Evolutionary conservation across 2,888 invertebrate species (phyloP).

Genomic region (Coelogynopora nodosa): DNA sequence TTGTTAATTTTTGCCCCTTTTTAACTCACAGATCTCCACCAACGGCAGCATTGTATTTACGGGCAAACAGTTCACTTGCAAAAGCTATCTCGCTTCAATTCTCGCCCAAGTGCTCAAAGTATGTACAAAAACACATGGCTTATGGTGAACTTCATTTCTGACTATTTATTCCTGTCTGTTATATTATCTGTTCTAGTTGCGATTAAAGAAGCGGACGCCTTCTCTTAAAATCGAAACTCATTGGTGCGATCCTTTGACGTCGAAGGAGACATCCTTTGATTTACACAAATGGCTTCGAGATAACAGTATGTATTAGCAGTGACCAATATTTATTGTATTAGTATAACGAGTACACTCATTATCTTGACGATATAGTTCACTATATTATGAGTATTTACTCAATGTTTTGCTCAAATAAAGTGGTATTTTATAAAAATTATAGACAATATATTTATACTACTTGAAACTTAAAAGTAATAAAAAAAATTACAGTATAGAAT

Average conservation of each 20-base stretch:
- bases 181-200: not conserved
- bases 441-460: too few species aligned
- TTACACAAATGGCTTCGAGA: not conserved
- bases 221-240: not conserved
- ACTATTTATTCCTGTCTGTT: not conserved
- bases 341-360: too few species aligned
- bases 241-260: not conserved
- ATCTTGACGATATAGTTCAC: too few species aligned
- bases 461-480: too few species aligned
- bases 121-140: not conserved
- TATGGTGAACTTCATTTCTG: not conserved
- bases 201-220: not conserved
- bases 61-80: not conserved
- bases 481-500: too few species aligned
- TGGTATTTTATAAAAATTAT: too few species aligned
- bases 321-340: not conserved
- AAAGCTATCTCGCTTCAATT: conserved; percentile 5
- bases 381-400: too few species aligned
- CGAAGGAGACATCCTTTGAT: not conserved
- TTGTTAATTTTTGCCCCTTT: not conserved
- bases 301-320: not conserved
- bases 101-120: not conserved
- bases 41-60: not conserved
- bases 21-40: not conserved
- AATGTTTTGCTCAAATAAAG: too few species aligned